Base-by-base conservation (phyloP, 2,888 invertebrate genomes). In the Phragmatobia fuliginosa region DNA sequence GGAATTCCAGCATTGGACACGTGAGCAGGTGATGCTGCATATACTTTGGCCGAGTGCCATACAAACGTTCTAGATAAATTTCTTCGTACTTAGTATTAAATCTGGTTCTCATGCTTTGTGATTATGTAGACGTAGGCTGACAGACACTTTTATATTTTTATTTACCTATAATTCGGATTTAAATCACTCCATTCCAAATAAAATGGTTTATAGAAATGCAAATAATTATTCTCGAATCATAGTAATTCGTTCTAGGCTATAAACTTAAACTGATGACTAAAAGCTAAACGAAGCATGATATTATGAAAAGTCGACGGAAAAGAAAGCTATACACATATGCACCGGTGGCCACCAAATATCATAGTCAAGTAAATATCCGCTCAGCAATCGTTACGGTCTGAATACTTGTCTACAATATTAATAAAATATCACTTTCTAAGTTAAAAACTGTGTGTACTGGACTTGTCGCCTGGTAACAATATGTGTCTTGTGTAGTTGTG, bases 371-470 rank as follows among this genome's bases (percentile, higher is more conserved):
- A 65, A 62, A 75, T 73, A 66, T 74, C 78, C 81, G 83, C 45
- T 75, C 59, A 65, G 71, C 76, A 71, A 76, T 71, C 81, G 83
- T 82, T 73, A 62, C 83, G 83, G 78, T 81, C 81, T 82, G 71
- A 73, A 79, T 74, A 79, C 67, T 71, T 70, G 71, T 76, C 73
- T 76, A 77, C 71, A 73, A 80, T 79, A 77, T 75, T 80, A 76
- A 72, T 78, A 76, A 78, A 75, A 82, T 82, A 80, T 82, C 74
- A 80, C 81, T 81, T 81, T 81, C 81, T 81, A 81, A 75, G 77
- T 75, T 77, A 79, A 77, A 81, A 77, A n/a, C n/a, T n/a, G n/a
- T n/a, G n/a, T n/a, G n/a, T n/a, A 36, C 18, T 32, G 18, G 32
- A 31, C 8, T 32, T 32, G 21, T 10, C 32, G 21, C 10, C 59